Percentiles rank a stretch among this genome's conserved stretches.
Conservation (phyloP, 2,888 invertebrate species). For the Cosmia trapezina region DNA sequence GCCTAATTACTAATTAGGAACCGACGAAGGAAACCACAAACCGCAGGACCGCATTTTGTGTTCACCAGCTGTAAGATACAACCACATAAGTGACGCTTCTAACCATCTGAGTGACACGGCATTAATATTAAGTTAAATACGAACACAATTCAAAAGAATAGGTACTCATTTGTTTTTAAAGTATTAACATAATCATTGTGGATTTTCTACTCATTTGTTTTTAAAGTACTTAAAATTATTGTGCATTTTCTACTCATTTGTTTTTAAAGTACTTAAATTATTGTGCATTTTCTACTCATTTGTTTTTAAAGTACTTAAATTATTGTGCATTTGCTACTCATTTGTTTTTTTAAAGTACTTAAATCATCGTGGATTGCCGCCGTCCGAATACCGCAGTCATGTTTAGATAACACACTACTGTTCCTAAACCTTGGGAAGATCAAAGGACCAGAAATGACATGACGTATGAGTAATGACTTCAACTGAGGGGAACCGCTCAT, state of each 20-base stretch:
- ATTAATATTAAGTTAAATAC: neutral
- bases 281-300: neutral
- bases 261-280: neutral
- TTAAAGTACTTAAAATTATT: neutral
- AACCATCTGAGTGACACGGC: too few species aligned
- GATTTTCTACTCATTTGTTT: neutral
- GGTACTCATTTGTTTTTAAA: neutral
- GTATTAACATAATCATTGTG: neutral
- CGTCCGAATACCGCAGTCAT: neutral
- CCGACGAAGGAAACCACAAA: neutral
- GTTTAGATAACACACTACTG: neutral
- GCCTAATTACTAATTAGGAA: neutral
- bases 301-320: neutral
- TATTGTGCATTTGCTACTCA: too few species aligned
- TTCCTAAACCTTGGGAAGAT: neutral
- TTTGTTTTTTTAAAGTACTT: neutral
- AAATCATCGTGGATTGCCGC: neutral
- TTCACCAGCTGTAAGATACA: neutral
- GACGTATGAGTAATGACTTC: slow-evolving; percentile 27
- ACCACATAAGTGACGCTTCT: neutral
- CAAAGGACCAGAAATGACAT: slow-evolving; percentile 5
- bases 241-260: neutral
- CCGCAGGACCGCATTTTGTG: neutral
- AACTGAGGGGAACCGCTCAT: slow-evolving; percentile 40
- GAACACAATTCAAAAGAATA: neutral